Base-by-base conservation (phyloP, 1,140 invertebrate species). In the Thaumatotibia leucotreta region DNA sequence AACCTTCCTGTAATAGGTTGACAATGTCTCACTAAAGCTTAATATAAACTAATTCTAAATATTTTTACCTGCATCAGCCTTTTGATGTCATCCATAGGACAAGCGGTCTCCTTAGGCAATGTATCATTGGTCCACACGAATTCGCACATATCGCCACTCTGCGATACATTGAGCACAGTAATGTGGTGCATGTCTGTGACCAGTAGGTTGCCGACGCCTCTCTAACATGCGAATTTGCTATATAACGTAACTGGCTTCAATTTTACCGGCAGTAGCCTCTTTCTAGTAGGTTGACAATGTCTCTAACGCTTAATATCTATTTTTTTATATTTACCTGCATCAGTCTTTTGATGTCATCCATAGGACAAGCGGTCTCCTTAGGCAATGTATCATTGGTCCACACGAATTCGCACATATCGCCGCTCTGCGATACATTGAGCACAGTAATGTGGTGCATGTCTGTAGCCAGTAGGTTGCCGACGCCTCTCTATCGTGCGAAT, bases 51-150 rank as follows among this genome's bases (percentile, higher is more conserved):
- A n/a, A n/a, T n/a, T n/a, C n/a, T n/a, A 52, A 67, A 27, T 45
- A 81, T 85, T 88, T 85, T 88, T 84, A 96, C 94, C 85, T 93
- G 92, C 76, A 94, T 93, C 4, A 97, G 81, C 67, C 93, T 90
- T 32, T 94, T 92, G 20, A 98, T 94, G 68, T 96, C 93, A 67
- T 93, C 91, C 73, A 92, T 91, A 0, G 97, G 96, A 80, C 97
- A 98, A 2, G 77, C 84, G 17, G 92, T 92, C 76, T 93, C 94
- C 52, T 94, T 94, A 0, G 96, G 94, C 67, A 98, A 80, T 17
- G 96, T 96, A 69, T 97, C 97, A 79, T 98, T 98, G 4, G 97
- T 97, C 95, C 97, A 98, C 0, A 95, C 93, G 71, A 97, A 96
- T 31, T 93, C 93, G 49, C 93, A 93, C 49, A 93, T 91, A 50